phyloP scores from a whole-genome alignment of 37 sponge, comb jelly and placozoan genomes.

The Cliona cf. orientalis region DNA sequence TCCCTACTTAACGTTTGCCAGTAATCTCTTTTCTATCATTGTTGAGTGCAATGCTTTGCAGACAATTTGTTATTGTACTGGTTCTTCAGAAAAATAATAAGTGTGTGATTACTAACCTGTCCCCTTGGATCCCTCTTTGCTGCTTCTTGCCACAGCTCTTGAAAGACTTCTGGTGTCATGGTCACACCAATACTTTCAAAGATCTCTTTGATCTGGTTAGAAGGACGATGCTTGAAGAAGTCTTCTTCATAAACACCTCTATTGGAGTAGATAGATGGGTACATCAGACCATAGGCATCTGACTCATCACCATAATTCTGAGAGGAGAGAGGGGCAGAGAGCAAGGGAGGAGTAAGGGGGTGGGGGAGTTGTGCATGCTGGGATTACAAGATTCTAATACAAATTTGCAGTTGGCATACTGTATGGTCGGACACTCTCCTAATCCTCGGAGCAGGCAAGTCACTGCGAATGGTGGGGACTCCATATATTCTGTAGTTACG shows the following conservation, averaged over 20 bases:
- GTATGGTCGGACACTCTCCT: constrained; percentile 87
- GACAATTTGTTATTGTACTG: neutral
- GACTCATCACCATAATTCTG: constrained; percentile 99
- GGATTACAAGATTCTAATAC: neutral
- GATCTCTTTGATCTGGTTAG: constrained; percentile 60
- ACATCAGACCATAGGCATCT: constrained; percentile 91
- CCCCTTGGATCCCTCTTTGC: constrained; percentile 72
- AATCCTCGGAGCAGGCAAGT: constrained; percentile 90
- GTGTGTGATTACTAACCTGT: constrained; percentile 48
- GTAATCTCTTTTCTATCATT: neutral
- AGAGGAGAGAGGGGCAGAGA: neutral
- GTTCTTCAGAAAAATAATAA: neutral
- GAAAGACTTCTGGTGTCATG: constrained; percentile 85
- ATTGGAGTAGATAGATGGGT: constrained; percentile 91
- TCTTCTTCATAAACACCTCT: constrained; percentile 86
- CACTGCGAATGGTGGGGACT: constrained; percentile 93
- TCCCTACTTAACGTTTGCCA: too few relatives aligned
- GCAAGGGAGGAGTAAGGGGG: neutral
- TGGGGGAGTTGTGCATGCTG: neutral
- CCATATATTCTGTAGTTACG: constrained; percentile 72
- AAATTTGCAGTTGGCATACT: constrained; percentile 26
- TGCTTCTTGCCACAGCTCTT: constrained; percentile 87
- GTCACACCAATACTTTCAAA: constrained; percentile 82
- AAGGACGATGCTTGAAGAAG: constrained; percentile 84
- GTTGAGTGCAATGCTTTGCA: neutral